These are phyloP conservation scores for Carabus problematicus DNA, from an alignment of 2,888 invertebrate species.

Conservation along the genomic window DNA sequence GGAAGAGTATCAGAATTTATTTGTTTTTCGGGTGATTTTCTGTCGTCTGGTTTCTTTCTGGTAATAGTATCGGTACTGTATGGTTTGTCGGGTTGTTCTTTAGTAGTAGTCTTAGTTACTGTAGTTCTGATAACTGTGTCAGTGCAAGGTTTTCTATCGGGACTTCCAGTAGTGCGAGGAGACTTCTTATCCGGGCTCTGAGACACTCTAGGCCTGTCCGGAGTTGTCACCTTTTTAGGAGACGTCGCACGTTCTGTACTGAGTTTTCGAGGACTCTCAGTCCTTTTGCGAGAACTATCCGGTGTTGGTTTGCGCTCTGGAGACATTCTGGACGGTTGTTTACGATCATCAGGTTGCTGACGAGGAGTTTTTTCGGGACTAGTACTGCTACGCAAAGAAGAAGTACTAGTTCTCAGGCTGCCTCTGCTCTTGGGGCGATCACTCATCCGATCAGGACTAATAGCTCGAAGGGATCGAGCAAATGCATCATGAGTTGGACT, in stretches of 20 bases:
- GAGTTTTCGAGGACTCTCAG: not conserved
- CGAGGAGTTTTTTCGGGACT: conserved; percentile 55
- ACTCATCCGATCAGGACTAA: conserved; percentile 63
- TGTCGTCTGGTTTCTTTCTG: conserved; percentile 3
- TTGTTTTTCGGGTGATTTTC: conserved; percentile 10
- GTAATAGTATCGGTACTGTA: conserved; percentile 48
- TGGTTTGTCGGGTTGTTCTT: conserved; percentile 3
- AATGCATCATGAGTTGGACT: conserved; percentile 80
- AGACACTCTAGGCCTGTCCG: not conserved
- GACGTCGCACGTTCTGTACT: conserved; percentile 15
- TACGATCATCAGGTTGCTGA: conserved; percentile 21
- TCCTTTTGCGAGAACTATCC: conserved; percentile 49
- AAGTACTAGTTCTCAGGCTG: conserved; percentile 63
- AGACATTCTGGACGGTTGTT: conserved; percentile 49
- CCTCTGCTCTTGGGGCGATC: conserved; percentile 56
- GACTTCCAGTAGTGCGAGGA: conserved; percentile 6
- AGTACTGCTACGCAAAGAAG: conserved; percentile 65
- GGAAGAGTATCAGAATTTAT: conserved; percentile 1
- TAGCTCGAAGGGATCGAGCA: conserved; percentile 74
- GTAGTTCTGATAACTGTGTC: conserved; percentile 11
- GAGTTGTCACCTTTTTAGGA: conserved; percentile 12
- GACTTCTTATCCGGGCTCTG: conserved; percentile 25
- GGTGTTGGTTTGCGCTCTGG: conserved; percentile 54
- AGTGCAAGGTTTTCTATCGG: conserved; percentile 28
- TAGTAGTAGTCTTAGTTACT: conserved; percentile 2